A percentile compares a stretch with the other conserved stretches of the same genome.
phyloP scores from a whole-genome alignment of 2,113 vertebrate genomes.

The Benitochromis conjunctus region DNA sequence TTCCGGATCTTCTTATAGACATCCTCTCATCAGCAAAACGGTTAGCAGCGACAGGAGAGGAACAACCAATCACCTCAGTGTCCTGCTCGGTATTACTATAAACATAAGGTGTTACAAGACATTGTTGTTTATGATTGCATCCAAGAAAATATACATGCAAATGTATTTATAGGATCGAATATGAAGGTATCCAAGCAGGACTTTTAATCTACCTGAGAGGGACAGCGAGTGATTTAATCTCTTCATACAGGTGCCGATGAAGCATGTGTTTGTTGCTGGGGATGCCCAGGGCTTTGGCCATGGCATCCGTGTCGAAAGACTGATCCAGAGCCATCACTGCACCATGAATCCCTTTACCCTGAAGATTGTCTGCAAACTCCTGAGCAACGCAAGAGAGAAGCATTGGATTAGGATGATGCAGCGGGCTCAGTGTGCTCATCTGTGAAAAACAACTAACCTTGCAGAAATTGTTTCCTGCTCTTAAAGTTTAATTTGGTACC shows the following conservation, averaged over 20 bases:
- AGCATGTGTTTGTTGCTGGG: slow-evolving; percentile 81
- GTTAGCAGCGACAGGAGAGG: slow-evolving; percentile 60
- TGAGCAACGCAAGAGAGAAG: slow-evolving; percentile 25
- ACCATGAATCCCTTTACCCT: slow-evolving; percentile 82
- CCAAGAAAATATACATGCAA: background rate
- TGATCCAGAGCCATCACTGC: slow-evolving; percentile 80
- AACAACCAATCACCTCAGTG: slow-evolving; percentile 58
- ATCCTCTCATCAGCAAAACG: slow-evolving; percentile 68
- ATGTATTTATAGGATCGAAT: background rate
- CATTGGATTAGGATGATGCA: background rate
- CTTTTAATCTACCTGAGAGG: slow-evolving; percentile 60
- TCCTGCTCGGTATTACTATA: slow-evolving; percentile 58
- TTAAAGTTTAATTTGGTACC: background rate
- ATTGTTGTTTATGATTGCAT: background rate
- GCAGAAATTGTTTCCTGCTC: background rate
- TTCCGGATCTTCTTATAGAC: slow-evolving; percentile 69
- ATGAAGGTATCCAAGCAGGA: background rate
- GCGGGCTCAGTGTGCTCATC: background rate
- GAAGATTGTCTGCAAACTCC: slow-evolving; percentile 83
- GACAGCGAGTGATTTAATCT: slow-evolving; percentile 75
- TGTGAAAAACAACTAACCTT: background rate
- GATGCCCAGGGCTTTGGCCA: slow-evolving; percentile 74
- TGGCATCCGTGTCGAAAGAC: slow-evolving; percentile 75
- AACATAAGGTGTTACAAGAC: background rate
- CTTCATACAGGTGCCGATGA: slow-evolving; percentile 79